Base-by-base conservation (phyloP, 2,888 invertebrate genomes). In the Drosophila prolongata region DNA sequence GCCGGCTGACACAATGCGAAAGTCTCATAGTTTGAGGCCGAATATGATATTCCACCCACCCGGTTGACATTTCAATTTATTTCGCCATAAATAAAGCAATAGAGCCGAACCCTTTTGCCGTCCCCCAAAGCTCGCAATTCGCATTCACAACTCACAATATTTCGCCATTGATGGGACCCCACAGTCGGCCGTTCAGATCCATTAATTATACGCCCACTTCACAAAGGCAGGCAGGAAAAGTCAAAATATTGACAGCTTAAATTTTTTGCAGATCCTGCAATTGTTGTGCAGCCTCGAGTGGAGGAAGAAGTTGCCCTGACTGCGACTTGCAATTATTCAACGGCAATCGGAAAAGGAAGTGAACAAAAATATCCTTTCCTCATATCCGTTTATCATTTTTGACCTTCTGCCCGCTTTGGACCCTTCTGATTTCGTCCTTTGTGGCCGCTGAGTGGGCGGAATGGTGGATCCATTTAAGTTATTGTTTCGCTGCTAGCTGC, bases 311-410 rank as follows among this genome's bases (percentile, higher is more conserved):
- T 59, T 53, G 66, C 49, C 62, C 70, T 27, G 46, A 1, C 14
- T 75, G 62, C 72, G 76, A 68, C 77, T 79, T 75, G 83, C 85
- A 90, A 90, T 90, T 89, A 89, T 87, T 89, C 85, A 87, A 79
- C 70, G 78, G 74, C 78, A 76, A 79, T 77, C 77, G 85, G 58
- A 68, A 73, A 50, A 75, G 79, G 75, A 78, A 74, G 74, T 75
- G 73, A 74, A 77, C 49, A 16, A 72, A 79, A 88, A 87, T 82
- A 86, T 84, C 78, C 90, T 78, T 82, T 83, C 52, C 79, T 80
- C 87, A 89, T 84, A 89, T 89, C 90, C 89, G 89, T 90, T 90
- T 89, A 89, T 89, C 90, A 89, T 89, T 89, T 90, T 84, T 90
- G 90, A 89, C 89, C 89, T 89, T 90, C 85, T 90, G 89, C 80